Percentiles rank a stretch among this genome's conserved stretches.
Conservation (phyloP, 2,888 invertebrate species). For the Agelastica alni region DNA sequence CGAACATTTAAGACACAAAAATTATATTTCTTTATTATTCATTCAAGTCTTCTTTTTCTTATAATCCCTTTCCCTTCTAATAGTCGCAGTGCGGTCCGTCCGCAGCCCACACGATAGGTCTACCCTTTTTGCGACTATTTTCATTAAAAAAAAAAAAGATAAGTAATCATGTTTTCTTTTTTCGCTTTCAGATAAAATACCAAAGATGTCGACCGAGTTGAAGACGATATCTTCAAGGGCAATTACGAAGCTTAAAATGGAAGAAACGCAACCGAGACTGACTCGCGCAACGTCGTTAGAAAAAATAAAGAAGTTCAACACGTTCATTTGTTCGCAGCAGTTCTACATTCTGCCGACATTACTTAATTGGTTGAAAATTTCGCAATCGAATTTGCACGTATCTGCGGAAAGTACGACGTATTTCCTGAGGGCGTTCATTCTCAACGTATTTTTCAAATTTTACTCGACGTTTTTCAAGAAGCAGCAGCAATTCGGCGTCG, state of each 20-base stretch:
- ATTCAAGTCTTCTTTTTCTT: too few species aligned
- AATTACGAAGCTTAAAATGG: conserved; percentile 27
- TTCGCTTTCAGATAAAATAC: conserved; percentile 29
- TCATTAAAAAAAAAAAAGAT: too few species aligned
- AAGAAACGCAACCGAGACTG: conserved; percentile 41
- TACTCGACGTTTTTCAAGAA: conserved; percentile 35
- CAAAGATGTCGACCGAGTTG: conserved; percentile 39
- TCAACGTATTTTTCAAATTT: conserved; percentile 36
- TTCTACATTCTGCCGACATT: conserved; percentile 49
- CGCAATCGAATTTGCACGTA: conserved; percentile 44
- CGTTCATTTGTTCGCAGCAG: conserved; percentile 51
- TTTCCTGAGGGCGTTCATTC: conserved; percentile 41
- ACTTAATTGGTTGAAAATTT: conserved; percentile 48
- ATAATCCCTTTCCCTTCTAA: too few species aligned
- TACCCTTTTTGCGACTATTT: too few species aligned
- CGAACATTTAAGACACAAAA: too few species aligned
- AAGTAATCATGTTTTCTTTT: too few species aligned
- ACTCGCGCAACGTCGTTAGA: conserved; percentile 49
- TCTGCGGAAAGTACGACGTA: conserved; percentile 45
- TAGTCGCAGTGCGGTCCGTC: too few species aligned
- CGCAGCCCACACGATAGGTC: too few species aligned
- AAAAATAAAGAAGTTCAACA: conserved; percentile 49
- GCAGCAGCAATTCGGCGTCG: conserved; percentile 10
- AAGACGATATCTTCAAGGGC: conserved; percentile 28
- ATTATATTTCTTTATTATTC: too few species aligned